A percentile compares a stretch with the other conserved stretches of the same genome.
Conservation (phyloP, 2,797 vertebrate genomes). For the Poeciliopsis infans region DNA sequence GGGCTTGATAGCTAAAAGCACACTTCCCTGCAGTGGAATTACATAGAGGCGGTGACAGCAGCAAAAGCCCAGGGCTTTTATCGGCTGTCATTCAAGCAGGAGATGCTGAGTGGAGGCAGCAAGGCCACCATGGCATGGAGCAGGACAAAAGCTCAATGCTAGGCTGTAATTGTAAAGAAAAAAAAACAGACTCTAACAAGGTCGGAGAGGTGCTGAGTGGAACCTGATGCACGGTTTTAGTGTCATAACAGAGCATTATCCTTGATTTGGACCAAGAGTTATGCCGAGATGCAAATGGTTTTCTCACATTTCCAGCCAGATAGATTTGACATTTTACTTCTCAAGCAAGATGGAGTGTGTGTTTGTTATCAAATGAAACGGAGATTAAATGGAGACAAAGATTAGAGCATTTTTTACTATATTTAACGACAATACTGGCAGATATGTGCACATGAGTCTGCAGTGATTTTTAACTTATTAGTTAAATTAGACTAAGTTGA, state of each 20-base stretch:
- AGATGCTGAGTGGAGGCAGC: slow-evolving; percentile 70
- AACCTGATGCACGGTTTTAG: slow-evolving; percentile 48
- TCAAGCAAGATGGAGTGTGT: neutral
- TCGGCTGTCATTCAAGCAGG: slow-evolving; percentile 75
- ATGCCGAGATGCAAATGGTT: slow-evolving; percentile 25
- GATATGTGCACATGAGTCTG: neutral
- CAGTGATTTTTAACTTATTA: neutral
- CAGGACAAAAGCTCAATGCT: slow-evolving; percentile 74
- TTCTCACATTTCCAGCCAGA: slow-evolving; percentile 20
- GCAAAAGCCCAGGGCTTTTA: slow-evolving; percentile 77
- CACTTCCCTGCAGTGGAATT: slow-evolving; percentile 76
- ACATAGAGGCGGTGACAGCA: slow-evolving; percentile 68
- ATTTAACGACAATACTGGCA: neutral
- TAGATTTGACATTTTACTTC: neutral
- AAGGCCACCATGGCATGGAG: slow-evolving; percentile 65
- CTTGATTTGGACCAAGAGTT: slow-evolving; percentile 53
- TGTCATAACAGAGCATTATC: slow-evolving; percentile 43
- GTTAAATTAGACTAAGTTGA: neutral
- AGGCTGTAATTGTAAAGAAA: slow-evolving; percentile 69
- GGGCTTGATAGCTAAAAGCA: slow-evolving; percentile 77
- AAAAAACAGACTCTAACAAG: slow-evolving; percentile 66
- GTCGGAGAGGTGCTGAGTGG: slow-evolving; percentile 56
- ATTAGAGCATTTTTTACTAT: neutral
- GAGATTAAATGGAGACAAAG: neutral
- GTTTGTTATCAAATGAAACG: neutral